Conservation (phyloP, 2,797 vertebrate genomes). For the Melanotaenia pygmaea region DNA sequence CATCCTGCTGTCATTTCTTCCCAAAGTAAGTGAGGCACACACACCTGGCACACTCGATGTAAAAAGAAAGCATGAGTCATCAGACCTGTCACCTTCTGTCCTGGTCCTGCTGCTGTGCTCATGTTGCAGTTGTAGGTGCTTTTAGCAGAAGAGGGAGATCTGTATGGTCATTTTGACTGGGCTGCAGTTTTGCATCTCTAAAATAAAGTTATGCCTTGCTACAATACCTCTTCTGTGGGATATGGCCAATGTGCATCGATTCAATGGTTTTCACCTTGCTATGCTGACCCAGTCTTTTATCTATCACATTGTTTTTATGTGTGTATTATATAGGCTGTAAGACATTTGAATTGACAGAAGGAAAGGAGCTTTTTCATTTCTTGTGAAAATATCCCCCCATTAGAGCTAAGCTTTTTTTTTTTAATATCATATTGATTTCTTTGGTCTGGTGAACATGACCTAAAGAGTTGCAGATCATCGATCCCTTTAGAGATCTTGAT, state of each 20-base stretch:
- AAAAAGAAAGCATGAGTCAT: slow-evolving; percentile 5
- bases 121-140: not conserved
- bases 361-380: not conserved
- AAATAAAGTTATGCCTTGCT: not conserved
- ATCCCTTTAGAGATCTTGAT: slow-evolving; percentile 18
- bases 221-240: not conserved
- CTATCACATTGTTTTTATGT: not conserved
- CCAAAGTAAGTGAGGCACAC: not conserved
- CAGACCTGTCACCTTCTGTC: not conserved
- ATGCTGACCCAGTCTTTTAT: not conserved
- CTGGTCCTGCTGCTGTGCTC: not conserved
- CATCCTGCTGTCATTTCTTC: not conserved
- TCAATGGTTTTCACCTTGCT: not conserved
- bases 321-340: not conserved
- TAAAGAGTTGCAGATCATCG: slow-evolving; percentile 5
- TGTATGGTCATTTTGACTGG: not conserved
- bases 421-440: not conserved
- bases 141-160: not conserved
- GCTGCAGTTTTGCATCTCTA: not conserved
- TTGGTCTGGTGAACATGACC: slow-evolving; percentile 13
- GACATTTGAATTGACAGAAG: not conserved
- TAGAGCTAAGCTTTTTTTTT: not conserved
- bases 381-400: not conserved
- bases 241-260: too few species aligned
- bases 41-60: not conserved